Base-by-base conservation (phyloP, 2,797 vertebrate genomes). In the Cossypha heuglini region DNA sequence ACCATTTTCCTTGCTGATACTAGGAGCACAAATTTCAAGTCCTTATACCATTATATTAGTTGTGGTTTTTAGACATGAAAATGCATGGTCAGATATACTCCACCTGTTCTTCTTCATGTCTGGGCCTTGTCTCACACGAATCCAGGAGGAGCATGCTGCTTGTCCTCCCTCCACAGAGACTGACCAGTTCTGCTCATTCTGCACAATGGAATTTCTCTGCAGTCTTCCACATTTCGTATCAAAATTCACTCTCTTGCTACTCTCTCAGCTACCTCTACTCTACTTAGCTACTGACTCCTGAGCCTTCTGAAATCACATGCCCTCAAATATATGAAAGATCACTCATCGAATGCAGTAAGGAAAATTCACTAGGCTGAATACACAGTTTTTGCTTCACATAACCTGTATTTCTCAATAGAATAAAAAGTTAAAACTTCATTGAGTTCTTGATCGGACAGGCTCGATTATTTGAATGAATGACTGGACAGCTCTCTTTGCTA, bases 1-100 rank as follows among this genome's bases (percentile, higher is more conserved):
- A 35, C 3, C 6, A 58, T 57, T 26, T 55, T 51, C 22, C 26
- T 51, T 71, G 2, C 15, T 73, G 63, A 76, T 21, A 29, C 7
- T 62, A 40, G 71, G 67, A 59, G 5, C n/a, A 75, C 18, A 72
- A 25, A 72, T 71, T 75, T 11, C 18, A 48, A 52, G 8, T 55
- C 21, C 24, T 88, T 72, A 10, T 13, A 21, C 37, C 8, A 15
- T 62, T 63, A 12, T 22, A 22, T 46, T 43, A 54, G 7, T n/a
- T 84, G 31, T 10, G 3, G 0, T 0, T 6, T 55, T 62, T 26
- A 59, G 29, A 11, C 5, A 43, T 9, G 19, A 73, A 67, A 66
- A 46, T 38, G 5, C n/a, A 22, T 26, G 18, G n/a, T 14, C 28
- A 67, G 15, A 45, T 33, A 48, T 10, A 58, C 6, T 45, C 14